Conservation (phyloP, 2,888 invertebrate genomes). For the Metallyticus violacea region DNA sequence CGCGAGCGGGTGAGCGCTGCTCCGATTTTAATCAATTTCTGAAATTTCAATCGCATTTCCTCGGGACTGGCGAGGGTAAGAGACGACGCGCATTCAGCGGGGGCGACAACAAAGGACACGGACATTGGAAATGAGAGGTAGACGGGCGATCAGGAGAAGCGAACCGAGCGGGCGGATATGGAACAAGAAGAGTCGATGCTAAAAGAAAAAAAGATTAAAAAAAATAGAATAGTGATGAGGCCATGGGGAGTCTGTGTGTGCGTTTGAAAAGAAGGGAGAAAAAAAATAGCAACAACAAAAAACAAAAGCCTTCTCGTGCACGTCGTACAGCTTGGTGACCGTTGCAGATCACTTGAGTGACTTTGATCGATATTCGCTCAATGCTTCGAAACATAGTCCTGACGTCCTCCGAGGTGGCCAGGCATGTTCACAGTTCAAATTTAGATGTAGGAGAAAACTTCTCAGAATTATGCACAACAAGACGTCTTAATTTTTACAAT, state of each 20-base stretch:
- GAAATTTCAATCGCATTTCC: constrained; percentile 17
- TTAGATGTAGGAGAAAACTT: too few relatives aligned
- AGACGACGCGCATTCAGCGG: neutral
- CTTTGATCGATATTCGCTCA: too few relatives aligned
- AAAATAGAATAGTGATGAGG: neutral
- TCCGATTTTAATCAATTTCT: constrained; percentile 17
- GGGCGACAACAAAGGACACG: constrained; percentile 13
- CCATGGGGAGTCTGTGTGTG: neutral
- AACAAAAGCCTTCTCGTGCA: neutral
- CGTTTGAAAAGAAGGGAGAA: neutral
- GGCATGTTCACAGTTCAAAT: too few relatives aligned
- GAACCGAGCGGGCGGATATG: neutral
- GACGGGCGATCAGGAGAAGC: too few relatives aligned
- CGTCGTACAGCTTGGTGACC: too few relatives aligned
- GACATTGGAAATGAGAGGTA: neutral
- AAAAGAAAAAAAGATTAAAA: neutral
- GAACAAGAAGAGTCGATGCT: neutral
- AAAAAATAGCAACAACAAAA: neutral
- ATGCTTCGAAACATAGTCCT: too few relatives aligned
- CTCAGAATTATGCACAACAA: too few relatives aligned
- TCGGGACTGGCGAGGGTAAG: neutral
- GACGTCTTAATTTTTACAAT: too few relatives aligned
- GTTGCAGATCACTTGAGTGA: neutral
- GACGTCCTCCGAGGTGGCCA: too few relatives aligned
- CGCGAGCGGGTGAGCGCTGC: neutral